Evolutionary conservation across 2,888 invertebrate species (phyloP).

Genomic region (Rhingia campestris): DNA sequence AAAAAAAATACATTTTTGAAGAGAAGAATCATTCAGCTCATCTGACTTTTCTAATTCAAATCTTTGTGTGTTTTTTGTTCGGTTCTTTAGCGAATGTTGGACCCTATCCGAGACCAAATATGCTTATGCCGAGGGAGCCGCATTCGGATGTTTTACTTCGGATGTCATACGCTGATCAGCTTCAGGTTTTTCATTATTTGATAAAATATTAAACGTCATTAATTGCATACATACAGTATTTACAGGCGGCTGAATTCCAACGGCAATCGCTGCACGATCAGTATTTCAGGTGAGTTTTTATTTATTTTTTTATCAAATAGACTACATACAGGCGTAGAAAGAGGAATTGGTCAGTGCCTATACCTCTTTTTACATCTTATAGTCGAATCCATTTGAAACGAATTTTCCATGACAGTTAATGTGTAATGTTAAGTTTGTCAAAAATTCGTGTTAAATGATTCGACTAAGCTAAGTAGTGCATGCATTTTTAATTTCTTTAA

Average conservation of each 20-base stretch:
- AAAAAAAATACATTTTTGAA: constrained; percentile 40
- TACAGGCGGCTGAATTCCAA: constrained; percentile 83
- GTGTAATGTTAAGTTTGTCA: too few relatives aligned
- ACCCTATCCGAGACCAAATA: constrained; percentile 83
- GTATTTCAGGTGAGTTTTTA: constrained; percentile 81
- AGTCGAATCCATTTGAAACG: too few relatives aligned
- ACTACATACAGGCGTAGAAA: constrained; percentile 9
- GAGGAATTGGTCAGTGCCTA: background rate
- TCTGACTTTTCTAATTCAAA: background rate
- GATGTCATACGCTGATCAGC: constrained; percentile 83
- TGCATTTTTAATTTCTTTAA: constrained; percentile 4
- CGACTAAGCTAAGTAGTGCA: too few relatives aligned
- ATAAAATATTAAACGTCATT: constrained; percentile 79
- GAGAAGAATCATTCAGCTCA: constrained; percentile 2
- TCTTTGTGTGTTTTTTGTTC: constrained; percentile 15
- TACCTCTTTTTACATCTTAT: too few relatives aligned
- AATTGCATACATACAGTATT: constrained; percentile 83
- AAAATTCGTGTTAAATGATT: too few relatives aligned
- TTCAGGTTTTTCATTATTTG: constrained; percentile 82
- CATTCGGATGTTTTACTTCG: constrained; percentile 83
- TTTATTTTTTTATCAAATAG: background rate
- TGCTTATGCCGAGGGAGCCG: constrained; percentile 83
- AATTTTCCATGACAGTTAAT: too few relatives aligned
- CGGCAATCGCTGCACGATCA: constrained; percentile 83
- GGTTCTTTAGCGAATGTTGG: constrained; percentile 82